A percentile compares a stretch with the other conserved stretches of the same genome.
Conservation (phyloP, 2,113 vertebrate species). For the Rhinoptilus africanus region DNA sequence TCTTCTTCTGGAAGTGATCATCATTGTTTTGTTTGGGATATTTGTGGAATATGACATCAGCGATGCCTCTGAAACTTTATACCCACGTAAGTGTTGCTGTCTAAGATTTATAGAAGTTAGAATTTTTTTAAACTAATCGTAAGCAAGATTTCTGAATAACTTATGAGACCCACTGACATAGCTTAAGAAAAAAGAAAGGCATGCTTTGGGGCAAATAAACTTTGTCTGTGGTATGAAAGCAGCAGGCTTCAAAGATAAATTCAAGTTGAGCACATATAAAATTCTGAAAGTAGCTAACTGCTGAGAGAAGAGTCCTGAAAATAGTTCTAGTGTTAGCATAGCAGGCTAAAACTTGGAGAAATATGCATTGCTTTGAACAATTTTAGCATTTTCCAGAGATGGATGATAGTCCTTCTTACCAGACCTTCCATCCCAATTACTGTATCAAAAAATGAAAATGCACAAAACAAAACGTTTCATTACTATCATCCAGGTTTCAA, state of each 20-base stretch:
- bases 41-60: slow-evolving; percentile 74
- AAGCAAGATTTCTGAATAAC: not conserved
- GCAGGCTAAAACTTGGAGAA: not conserved
- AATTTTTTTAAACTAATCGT: not conserved
- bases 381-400: not conserved
- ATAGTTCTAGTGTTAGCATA: not conserved
- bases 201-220: not conserved
- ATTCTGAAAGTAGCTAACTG: not conserved
- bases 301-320: not conserved
- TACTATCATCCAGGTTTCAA: not conserved
- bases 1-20: slow-evolving; percentile 78
- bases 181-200: not conserved
- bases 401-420: not conserved
- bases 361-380: not conserved
- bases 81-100: slow-evolving; percentile 84
- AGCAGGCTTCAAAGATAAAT: not conserved
- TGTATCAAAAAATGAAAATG: not conserved
- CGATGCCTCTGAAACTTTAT: not conserved
- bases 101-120: not conserved
- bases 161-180: not conserved
- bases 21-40: slow-evolving; percentile 84
- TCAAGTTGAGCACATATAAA: not conserved
- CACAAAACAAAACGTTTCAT: not conserved
- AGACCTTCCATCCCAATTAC: not conserved
- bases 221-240: not conserved